Percentiles rank a stretch among this genome's conserved stretches.
Conservation (phyloP, 2,113 vertebrate genomes). For the Telmatochromis sp. region DNA sequence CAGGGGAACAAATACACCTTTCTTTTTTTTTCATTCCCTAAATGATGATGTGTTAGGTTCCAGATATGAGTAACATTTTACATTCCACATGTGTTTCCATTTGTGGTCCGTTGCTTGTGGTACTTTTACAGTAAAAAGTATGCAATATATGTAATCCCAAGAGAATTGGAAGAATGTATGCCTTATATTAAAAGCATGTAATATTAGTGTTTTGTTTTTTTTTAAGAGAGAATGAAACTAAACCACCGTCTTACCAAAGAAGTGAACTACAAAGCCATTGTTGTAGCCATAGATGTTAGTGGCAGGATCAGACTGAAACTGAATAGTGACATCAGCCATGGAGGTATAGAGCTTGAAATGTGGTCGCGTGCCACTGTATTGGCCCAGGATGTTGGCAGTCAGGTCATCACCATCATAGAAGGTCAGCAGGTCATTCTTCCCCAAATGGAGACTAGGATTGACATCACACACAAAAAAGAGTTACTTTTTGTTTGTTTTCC, state of each 20-base stretch:
- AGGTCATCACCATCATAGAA: conserved; percentile 97
- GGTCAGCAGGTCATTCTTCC: conserved; percentile 85
- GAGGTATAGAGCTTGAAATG: conserved; percentile 92
- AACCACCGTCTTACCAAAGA: conserved; percentile 78
- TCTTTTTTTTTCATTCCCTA: neutral
- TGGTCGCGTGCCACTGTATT: conserved; percentile 80
- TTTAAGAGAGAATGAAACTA: neutral
- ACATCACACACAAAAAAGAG: neutral
- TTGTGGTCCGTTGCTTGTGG: neutral
- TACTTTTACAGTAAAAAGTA: neutral
- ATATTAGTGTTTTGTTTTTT: rapidly evolving
- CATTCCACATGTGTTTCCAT: neutral
- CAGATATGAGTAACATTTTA: neutral
- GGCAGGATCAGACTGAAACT: conserved; percentile 95
- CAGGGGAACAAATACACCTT: neutral
- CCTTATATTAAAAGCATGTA: neutral
- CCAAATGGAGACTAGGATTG: conserved; percentile 78
- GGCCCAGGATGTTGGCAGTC: conserved; percentile 90
- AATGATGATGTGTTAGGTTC: neutral
- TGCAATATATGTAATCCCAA: neutral
- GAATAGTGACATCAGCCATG: conserved; percentile 88
- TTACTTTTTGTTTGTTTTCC: neutral
- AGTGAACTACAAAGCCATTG: conserved; percentile 93
- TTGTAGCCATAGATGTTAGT: conserved; percentile 82
- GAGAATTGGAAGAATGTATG: neutral